Evolutionary conservation across 2,888 invertebrate species (phyloP).

Genomic region (Heliconius ismenius): DNA sequence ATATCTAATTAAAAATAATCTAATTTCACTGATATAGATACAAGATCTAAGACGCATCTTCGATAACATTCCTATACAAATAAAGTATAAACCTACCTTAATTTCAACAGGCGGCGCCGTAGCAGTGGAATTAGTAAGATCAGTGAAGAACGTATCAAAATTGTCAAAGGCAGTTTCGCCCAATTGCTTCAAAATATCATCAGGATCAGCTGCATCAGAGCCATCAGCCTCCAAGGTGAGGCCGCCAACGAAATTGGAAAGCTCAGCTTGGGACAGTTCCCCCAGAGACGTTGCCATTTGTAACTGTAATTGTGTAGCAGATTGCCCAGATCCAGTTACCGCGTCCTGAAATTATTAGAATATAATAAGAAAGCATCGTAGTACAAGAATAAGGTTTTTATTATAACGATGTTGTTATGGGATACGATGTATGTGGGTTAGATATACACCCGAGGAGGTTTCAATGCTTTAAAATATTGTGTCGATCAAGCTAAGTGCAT

Average conservation of each 20-base stretch:
- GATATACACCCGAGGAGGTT: too few species aligned
- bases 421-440: too few species aligned
- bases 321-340: conserved; percentile 81
- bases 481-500: too few species aligned
- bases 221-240: conserved; percentile 78
- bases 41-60: too few species aligned
- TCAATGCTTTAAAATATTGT: too few species aligned
- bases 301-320: conserved; percentile 75
- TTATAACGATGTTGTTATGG: background rate
- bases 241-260: conserved; percentile 85
- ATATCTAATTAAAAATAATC: too few species aligned
- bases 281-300: conserved; percentile 82
- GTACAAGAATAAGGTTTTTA: background rate
- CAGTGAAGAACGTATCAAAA: conserved; percentile 91
- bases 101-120: conserved; percentile 83
- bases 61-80: background rate
- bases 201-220: conserved; percentile 83
- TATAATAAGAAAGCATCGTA: conserved; percentile 29
- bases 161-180: conserved; percentile 92
- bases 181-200: conserved; percentile 90
- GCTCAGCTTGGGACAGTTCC: conserved; percentile 87
- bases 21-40: too few species aligned
- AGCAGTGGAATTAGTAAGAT: conserved; percentile 86
- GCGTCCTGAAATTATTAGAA: conserved; percentile 79
- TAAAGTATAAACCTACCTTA: conserved; percentile 75